Conservation (phyloP, 2,888 invertebrate genomes). For the Bibio marci region DNA sequence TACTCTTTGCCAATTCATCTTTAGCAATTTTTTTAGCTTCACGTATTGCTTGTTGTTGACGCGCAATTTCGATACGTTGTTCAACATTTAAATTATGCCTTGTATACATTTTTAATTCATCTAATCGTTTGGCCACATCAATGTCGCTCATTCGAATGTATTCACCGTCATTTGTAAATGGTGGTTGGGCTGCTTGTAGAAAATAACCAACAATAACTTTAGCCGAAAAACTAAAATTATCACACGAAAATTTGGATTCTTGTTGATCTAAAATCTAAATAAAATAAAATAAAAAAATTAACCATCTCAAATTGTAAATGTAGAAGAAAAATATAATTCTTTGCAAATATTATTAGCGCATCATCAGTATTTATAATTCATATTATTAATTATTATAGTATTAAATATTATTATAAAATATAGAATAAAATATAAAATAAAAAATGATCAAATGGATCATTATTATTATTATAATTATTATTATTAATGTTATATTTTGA, state of each 20-base stretch:
- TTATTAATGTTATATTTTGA: too few relatives aligned
- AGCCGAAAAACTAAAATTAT: slow-evolving; percentile 87
- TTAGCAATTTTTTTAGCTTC: slow-evolving; percentile 60
- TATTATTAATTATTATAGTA: slow-evolving; percentile 2
- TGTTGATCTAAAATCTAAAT: slow-evolving; percentile 52
- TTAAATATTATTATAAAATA: slow-evolving; percentile 2
- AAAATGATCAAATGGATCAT: too few relatives aligned
- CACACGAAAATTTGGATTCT: slow-evolving; percentile 38
- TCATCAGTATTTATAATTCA: too few relatives aligned
- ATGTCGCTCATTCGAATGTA: slow-evolving; percentile 61
- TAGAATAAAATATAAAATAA: too few relatives aligned
- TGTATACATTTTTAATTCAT: slow-evolving; percentile 47
- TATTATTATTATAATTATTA: too few relatives aligned
- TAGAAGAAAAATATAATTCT: neutral
- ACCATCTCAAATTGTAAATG: slow-evolving; percentile 4
- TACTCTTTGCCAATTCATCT: slow-evolving; percentile 37
- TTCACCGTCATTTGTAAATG: slow-evolving; percentile 45
- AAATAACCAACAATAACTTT: slow-evolving; percentile 82
- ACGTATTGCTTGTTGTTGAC: slow-evolving; percentile 50
- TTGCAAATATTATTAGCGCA: too few relatives aligned
- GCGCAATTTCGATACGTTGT: slow-evolving; percentile 56
- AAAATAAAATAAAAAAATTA: slow-evolving; percentile 8
- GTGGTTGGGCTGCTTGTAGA: slow-evolving; percentile 54
- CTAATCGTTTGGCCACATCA: slow-evolving; percentile 59
- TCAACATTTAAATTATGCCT: slow-evolving; percentile 51